These are phyloP conservation scores for Cephalophus harveyi DNA, from an alignment of 2,113 vertebrate genomes.

Conservation along the genomic window DNA sequence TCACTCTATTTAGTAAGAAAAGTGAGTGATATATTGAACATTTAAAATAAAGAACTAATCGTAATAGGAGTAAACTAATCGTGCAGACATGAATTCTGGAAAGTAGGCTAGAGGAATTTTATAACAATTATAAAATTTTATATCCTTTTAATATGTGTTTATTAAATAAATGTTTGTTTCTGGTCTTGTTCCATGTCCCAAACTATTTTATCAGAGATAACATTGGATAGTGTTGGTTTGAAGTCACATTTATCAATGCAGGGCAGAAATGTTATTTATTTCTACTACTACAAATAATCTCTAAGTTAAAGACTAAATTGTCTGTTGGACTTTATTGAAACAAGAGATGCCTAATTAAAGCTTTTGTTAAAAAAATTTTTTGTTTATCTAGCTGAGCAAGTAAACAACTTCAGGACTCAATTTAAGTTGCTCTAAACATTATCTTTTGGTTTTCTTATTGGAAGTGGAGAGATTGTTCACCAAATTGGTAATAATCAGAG, in stretches of 20 bases:
- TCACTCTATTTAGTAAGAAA: conserved; percentile 43
- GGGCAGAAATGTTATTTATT: neutral
- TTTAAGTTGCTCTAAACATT: neutral
- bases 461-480: neutral
- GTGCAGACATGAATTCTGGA: conserved; percentile 39
- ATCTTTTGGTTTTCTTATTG: neutral
- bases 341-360: neutral
- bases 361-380: neutral
- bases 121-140: conserved; percentile 21
- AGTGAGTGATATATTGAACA: conserved; percentile 34
- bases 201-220: neutral
- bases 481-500: neutral
- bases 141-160: neutral
- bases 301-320: neutral
- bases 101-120: conserved; percentile 49
- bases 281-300: neutral
- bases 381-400: neutral
- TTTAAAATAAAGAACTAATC: conserved; percentile 48
- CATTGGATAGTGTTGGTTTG: neutral
- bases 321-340: neutral
- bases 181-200: neutral
- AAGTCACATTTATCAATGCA: neutral
- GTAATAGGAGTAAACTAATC: conserved; percentile 40
- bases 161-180: neutral
- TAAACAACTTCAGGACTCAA: neutral